Conservation (phyloP, 2,113 vertebrate genomes). For the Aptenodytes patagonicus region DNA sequence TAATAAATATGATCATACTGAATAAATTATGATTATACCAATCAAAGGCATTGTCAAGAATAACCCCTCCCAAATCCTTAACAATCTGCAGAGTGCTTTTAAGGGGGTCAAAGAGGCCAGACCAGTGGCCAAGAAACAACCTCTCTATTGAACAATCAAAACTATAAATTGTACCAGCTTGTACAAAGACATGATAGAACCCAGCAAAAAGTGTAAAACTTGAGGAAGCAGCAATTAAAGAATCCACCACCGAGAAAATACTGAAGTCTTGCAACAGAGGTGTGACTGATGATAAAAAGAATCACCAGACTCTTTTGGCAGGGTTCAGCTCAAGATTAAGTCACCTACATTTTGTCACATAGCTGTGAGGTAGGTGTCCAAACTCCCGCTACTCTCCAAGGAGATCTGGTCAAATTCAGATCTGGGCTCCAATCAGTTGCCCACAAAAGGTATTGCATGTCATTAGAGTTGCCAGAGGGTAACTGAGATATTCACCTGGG, state of each 20-base stretch:
- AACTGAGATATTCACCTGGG: not conserved
- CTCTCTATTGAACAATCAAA: not conserved
- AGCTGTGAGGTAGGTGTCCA: not conserved
- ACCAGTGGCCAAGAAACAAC: not conserved
- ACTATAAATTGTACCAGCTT: not conserved
- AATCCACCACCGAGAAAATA: not conserved
- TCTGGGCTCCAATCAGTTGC: not conserved
- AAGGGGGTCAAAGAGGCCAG: not conserved
- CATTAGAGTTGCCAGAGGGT: not conserved
- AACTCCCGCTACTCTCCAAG: not conserved
- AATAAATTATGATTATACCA: not conserved
- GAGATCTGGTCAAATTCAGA: not conserved
- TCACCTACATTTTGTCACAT: rapidly evolving
- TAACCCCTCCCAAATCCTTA: not conserved
- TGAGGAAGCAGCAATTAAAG: not conserved
- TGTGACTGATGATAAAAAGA: not conserved
- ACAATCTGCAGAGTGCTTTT: not conserved
- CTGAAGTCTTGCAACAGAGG: not conserved
- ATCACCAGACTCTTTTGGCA: not conserved
- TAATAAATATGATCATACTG: not conserved
- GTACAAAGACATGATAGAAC: not conserved
- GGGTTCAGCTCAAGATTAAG: not conserved
- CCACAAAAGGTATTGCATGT: not conserved
- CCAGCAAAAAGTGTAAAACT: not conserved
- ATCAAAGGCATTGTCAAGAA: not conserved